Conservation (phyloP, 1,140 invertebrate genomes). For the Batillaria attramentaria region DNA sequence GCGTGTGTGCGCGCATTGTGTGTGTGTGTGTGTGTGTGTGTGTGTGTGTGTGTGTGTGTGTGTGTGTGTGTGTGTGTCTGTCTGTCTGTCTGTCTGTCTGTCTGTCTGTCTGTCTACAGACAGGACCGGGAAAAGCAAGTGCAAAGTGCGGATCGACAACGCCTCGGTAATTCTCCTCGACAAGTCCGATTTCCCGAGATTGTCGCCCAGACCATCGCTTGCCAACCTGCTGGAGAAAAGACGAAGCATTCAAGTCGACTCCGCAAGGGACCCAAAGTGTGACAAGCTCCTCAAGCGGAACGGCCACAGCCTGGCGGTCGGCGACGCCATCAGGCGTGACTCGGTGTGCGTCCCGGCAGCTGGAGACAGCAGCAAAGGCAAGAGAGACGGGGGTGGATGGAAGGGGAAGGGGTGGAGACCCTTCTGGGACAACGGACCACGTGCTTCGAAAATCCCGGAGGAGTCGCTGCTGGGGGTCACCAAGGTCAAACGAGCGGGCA, state of each 20-base stretch:
- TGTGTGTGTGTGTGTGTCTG: neutral
- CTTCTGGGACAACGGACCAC: neutral
- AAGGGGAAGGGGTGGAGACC: neutral
- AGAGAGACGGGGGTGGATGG: neutral
- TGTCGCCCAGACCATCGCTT: constrained; percentile 45
- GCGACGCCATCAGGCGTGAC: neutral
- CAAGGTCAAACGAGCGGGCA: constrained; percentile 18
- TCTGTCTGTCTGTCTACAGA: constrained; percentile 33
- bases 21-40: neutral
- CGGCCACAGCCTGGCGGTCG: constrained; percentile 27
- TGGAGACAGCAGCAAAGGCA: neutral
- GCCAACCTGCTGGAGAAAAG: constrained; percentile 23
- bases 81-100: constrained; percentile 2
- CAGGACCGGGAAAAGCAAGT: constrained; percentile 49
- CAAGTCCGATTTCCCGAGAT: constrained; percentile 42
- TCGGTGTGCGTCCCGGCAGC: neutral
- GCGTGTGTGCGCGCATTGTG: too few species aligned
- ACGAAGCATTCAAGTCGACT: constrained; percentile 1
- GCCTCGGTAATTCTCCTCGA: constrained; percentile 47
- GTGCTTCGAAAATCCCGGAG: neutral
- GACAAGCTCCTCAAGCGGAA: constrained; percentile 17
- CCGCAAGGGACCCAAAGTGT: constrained; percentile 23
- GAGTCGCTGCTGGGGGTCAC: neutral
- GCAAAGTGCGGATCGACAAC: constrained; percentile 50
- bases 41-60: neutral